Conservation (phyloP, 1,140 invertebrate species). For the Penaeus indicus region DNA sequence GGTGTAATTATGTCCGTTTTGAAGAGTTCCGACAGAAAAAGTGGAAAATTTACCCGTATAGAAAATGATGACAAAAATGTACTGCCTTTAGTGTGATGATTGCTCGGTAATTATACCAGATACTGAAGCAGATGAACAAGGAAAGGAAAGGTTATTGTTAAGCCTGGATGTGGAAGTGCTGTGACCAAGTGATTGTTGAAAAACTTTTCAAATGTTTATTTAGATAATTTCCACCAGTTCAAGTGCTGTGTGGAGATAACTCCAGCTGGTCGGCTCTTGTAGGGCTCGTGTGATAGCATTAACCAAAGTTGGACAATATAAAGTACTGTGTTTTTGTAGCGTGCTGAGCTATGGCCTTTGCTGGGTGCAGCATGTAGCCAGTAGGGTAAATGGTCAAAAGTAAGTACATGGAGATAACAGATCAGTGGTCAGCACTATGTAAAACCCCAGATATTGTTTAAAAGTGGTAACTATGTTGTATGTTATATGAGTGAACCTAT, state of each 20-base stretch:
- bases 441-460: slow-evolving; percentile 25
- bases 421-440: slow-evolving; percentile 40
- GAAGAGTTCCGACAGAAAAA: not conserved
- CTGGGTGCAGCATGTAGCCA: slow-evolving; percentile 15
- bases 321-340: slow-evolving; percentile 1
- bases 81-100: too few relatives aligned
- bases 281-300: slow-evolving; percentile 57
- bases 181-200: slow-evolving; percentile 31
- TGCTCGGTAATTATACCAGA: too few relatives aligned
- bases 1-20: slow-evolving; percentile 19
- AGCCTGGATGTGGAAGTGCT: not conserved
- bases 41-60: too few relatives aligned
- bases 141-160: too few relatives aligned
- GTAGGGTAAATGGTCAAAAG: slow-evolving; percentile 19
- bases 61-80: too few relatives aligned
- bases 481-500: slow-evolving; percentile 38
- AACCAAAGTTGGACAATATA: slow-evolving; percentile 56
- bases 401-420: slow-evolving; percentile 31
- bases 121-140: not conserved
- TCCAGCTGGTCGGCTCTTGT: slow-evolving; percentile 34
- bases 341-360: slow-evolving; percentile 12
- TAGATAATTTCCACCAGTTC: slow-evolving; percentile 35
- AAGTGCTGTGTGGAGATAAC: slow-evolving; percentile 18
- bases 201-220: slow-evolving; percentile 23
- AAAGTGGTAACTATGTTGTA: slow-evolving; percentile 26